A percentile compares a stretch with the other conserved stretches of the same genome.
Evolutionary conservation across 2,888 invertebrate genomes (phyloP).

Genomic region (Conistra vaccinii): DNA sequence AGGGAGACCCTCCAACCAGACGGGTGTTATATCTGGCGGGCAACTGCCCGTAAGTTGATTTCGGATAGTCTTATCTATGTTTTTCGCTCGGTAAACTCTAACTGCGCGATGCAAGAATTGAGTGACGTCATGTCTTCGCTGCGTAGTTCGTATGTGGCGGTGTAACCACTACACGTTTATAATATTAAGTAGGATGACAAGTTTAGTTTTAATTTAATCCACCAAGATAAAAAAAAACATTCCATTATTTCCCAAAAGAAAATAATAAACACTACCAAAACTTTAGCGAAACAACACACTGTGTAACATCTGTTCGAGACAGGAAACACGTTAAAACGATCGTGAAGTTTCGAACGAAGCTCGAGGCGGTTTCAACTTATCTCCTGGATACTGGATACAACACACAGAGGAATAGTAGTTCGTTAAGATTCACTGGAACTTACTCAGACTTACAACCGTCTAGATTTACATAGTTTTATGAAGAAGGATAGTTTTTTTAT

Average conservation of each 20-base stretch:
- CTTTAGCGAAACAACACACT: slow-evolving; percentile 19
- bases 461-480: slow-evolving; percentile 22
- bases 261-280: not conserved
- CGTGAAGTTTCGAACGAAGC: slow-evolving; percentile 24
- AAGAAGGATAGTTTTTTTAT: not conserved
- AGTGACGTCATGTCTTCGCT: too few species aligned
- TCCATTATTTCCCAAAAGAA: not conserved
- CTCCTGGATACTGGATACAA: not conserved
- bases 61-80: too few species aligned
- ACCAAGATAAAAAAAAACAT: not conserved
- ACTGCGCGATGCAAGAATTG: too few species aligned
- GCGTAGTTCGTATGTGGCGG: too few species aligned
- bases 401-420: not conserved
- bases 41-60: too few species aligned
- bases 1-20: too few species aligned
- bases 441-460: not conserved
- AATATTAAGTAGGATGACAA: too few species aligned
- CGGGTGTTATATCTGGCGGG: too few species aligned
- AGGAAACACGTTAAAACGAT: slow-evolving; percentile 43
- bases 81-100: too few species aligned
- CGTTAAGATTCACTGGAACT: slow-evolving; percentile 28
- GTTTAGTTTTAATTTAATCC: not conserved
- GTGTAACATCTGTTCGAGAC: slow-evolving; percentile 42
- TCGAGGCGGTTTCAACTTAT: slow-evolving; percentile 18
- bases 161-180: too few species aligned